These are phyloP conservation scores for Dryobota labecula DNA, from an alignment of 2,888 invertebrate species.

Conservation along the genomic window DNA sequence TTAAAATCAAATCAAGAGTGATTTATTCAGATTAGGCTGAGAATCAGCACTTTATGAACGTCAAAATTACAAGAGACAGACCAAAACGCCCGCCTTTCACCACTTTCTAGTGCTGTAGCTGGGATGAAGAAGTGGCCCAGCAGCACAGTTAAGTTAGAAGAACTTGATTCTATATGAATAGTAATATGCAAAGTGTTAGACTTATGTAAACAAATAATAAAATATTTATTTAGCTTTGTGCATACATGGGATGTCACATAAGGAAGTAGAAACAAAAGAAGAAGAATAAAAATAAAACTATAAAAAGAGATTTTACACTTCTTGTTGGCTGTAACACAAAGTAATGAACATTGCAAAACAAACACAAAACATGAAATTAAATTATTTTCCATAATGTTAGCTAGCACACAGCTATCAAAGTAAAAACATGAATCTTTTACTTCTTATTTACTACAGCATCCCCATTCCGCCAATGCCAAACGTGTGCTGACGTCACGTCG, in stretches of 20 bases:
- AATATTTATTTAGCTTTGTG: no score
- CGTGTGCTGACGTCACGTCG: constrained; percentile 36
- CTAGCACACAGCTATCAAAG: background rate
- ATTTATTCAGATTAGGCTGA: background rate
- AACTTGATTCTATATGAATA: background rate
- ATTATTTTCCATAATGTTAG: background rate
- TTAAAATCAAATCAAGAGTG: no score
- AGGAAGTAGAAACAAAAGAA: no score
- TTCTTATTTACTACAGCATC: background rate
- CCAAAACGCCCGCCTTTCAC: background rate
- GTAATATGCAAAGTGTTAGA: background rate
- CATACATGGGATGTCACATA: no score
- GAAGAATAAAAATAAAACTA: no score
- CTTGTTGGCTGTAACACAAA: no score
- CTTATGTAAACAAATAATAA: no score
- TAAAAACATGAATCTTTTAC: background rate
- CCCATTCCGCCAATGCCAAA: constrained; percentile 1
- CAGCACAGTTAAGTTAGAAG: background rate
- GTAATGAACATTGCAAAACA: background rate
- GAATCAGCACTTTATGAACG: background rate
- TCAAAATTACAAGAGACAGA: background rate
- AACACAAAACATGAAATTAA: background rate
- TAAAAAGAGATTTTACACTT: no score
- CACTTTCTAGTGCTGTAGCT: background rate
- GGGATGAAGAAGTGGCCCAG: background rate